A percentile compares a stretch with the other conserved stretches of the same genome.
Evolutionary conservation across 2,113 vertebrate genomes (phyloP).

Genomic region (Coreoperca whiteheadi): DNA sequence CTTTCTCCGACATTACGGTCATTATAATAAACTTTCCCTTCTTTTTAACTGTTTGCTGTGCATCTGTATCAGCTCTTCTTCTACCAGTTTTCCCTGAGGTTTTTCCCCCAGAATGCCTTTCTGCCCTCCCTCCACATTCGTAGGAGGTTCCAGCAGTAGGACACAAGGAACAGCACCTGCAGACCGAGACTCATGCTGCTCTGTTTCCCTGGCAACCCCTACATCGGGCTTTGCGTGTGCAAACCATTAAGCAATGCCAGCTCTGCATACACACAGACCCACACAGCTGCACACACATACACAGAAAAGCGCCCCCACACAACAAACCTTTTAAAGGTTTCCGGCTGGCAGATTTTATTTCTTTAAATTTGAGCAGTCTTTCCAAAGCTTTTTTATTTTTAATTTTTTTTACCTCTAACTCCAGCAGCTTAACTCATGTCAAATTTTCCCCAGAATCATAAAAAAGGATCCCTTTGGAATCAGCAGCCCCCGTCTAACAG

Average conservation of each 20-base stretch:
- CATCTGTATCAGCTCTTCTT: not conserved
- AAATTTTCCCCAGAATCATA: slow-evolving; percentile 56
- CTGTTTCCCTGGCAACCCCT: slow-evolving; percentile 85
- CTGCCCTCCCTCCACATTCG: slow-evolving; percentile 27
- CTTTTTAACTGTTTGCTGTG: not conserved
- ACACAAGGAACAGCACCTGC: slow-evolving; percentile 83
- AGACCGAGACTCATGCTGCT: slow-evolving; percentile 78
- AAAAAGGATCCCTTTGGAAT: slow-evolving; percentile 36
- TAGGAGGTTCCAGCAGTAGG: slow-evolving; percentile 79
- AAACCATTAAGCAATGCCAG: slow-evolving; percentile 79
- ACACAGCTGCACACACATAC: slow-evolving; percentile 34
- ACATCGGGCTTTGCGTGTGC: slow-evolving; percentile 78
- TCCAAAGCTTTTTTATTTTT: slow-evolving; percentile 35
- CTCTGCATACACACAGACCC: slow-evolving; percentile 44
- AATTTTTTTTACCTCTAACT: slow-evolving; percentile 11
- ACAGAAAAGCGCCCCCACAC: slow-evolving; percentile 58
- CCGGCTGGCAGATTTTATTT: slow-evolving; percentile 46
- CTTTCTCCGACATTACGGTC: not conserved
- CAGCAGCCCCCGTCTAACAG: slow-evolving; percentile 37
- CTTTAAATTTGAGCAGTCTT: slow-evolving; percentile 43
- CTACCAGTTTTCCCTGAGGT: not conserved
- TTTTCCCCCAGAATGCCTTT: slow-evolving; percentile 16
- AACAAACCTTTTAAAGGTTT: slow-evolving; percentile 68
- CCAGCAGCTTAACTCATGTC: slow-evolving; percentile 45
- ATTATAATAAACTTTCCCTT: not conserved